These are phyloP conservation scores for Corvus hawaiiensis DNA, from an alignment of 2,113 vertebrate genomes.

Conservation along the genomic window DNA sequence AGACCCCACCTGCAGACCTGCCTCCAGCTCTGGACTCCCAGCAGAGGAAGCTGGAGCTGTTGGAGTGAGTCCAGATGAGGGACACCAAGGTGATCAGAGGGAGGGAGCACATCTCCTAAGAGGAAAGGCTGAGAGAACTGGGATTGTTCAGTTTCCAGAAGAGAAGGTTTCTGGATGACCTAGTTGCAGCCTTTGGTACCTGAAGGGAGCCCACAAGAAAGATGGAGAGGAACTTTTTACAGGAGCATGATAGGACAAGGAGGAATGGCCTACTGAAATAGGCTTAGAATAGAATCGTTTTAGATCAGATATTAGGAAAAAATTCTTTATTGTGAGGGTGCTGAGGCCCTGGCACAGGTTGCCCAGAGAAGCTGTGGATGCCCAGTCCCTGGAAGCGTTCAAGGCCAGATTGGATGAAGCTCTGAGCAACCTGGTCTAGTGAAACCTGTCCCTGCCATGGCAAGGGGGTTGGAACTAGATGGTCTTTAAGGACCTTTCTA, in stretches of 20 bases:
- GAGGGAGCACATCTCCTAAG: fast-evolving
- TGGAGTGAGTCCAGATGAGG: background rate
- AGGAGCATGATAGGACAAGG: background rate
- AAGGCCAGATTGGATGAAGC: too few species aligned
- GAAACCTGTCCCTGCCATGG: fast-evolving
- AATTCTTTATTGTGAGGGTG: background rate
- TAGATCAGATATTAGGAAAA: background rate
- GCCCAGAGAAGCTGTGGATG: background rate
- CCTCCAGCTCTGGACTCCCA: background rate
- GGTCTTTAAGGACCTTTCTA: background rate
- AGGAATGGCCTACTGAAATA: background rate
- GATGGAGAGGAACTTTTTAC: background rate
- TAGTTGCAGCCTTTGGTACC: background rate
- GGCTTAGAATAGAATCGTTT: background rate
- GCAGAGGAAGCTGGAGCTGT: background rate
- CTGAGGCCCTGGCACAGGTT: background rate
- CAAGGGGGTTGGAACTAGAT: background rate
- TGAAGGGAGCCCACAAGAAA: background rate
- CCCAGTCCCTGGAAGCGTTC: too few species aligned
- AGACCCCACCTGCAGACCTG: background rate
- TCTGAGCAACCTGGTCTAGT: background rate
- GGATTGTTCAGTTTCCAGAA: background rate
- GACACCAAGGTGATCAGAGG: background rate
- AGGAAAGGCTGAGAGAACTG: background rate
- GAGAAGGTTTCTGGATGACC: background rate